Base-by-base conservation (phyloP, 2,113 vertebrate species). In the Mastomys natalensis region DNA sequence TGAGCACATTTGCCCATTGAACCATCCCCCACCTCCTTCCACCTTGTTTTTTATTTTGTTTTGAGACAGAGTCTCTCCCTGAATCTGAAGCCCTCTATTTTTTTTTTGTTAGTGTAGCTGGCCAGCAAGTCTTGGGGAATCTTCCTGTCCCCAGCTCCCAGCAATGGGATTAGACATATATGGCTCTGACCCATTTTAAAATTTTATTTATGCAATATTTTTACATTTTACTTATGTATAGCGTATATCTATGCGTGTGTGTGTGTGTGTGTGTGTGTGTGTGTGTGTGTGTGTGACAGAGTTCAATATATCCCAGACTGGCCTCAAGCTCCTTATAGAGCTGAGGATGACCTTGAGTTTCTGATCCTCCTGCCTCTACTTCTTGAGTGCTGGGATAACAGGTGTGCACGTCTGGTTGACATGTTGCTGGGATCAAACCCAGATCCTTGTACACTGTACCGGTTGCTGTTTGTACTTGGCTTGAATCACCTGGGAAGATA, bases 171-270 rank as follows among this genome's bases (percentile, higher is more conserved):
- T 84, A 62, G n/a, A 31, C 4, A 31, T 5, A 26, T 58, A 26
- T 43, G n/a, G n/a, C 24, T 58, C 81, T 62, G 58, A 84, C n/a
- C 81, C n/a, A 43, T 87, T 85, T 90, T 86, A 89, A 74, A 74
- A 66, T 86, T 86, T 21, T 66, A 88, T 55, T 68, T 97, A 80
- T 91, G 89, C 73, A 73, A 11, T 85, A 45, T 15, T 45, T 21
- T 81, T 91, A 29, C 37, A 8, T 66, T 70, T 89, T 64, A 55
- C 73, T 58, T 15, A 84, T 58, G 15, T 81, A 55, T 1, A 24
- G 77, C 40, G 43, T 48, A 43, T 31, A 10, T 37, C 7, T 55
- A 1, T 78, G 73, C 7, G 3, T 80, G 43, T 19, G 9, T 34
- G 17, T 34, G 17, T 66, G 77, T 58, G 43, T 48, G 74, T 48